Evolutionary conservation across 2,888 invertebrate species (phyloP).

Genomic region (Troilus luridus): DNA sequence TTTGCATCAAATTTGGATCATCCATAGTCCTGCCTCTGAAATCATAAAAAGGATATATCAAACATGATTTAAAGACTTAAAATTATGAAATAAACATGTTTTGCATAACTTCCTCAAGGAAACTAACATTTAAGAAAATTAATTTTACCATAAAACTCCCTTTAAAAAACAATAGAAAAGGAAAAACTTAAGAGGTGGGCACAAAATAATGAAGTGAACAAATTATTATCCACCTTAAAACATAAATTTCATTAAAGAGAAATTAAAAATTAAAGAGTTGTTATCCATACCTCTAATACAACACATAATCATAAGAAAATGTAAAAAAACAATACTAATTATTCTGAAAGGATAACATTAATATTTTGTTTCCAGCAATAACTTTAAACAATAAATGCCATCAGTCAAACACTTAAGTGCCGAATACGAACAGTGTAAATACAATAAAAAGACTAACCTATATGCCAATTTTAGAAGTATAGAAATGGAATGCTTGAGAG

Average conservation of each 20-base stretch:
- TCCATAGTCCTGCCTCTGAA: constrained; percentile 58
- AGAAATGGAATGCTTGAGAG: constrained; percentile 33
- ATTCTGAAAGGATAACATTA: not conserved
- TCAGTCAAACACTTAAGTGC: constrained; percentile 15
- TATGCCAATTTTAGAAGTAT: constrained; percentile 60
- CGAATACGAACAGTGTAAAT: constrained; percentile 48
- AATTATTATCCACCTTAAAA: not conserved
- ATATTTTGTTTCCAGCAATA: not conserved
- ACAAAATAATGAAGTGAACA: not conserved
- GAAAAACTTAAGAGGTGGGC: not conserved
- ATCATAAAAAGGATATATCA: not conserved
- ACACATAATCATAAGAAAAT: not conserved
- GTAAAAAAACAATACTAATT: not conserved
- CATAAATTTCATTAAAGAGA: not conserved
- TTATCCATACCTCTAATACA: not conserved
- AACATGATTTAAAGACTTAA: not conserved
- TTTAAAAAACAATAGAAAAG: not conserved
- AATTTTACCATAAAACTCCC: not conserved
- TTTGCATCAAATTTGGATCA: constrained; percentile 55
- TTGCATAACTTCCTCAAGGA: not conserved
- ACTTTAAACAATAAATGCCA: not conserved
- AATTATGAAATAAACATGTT: not conserved
- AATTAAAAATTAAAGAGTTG: not conserved
- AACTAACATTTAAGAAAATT: not conserved
- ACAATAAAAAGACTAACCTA: constrained; percentile 60